Conservation (phyloP, 2,113 vertebrate genomes). For the Garra rufa region DNA sequence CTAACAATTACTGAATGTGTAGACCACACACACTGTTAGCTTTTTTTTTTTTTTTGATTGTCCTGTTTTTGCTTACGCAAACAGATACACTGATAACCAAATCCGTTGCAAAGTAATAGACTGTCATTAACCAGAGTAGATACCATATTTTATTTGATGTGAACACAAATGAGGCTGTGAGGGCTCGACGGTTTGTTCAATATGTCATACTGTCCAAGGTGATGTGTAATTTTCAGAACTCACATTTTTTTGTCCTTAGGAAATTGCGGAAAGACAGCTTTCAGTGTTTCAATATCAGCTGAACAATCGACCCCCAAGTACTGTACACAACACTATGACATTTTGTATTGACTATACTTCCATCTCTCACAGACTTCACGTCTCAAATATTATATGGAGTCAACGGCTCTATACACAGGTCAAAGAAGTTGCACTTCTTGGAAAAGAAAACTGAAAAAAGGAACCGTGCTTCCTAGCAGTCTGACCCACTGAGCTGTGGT, state of each 20-base stretch:
- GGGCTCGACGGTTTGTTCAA: neutral
- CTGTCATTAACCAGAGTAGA: neutral
- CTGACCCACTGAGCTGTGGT: neutral
- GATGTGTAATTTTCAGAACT: neutral
- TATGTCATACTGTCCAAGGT: neutral
- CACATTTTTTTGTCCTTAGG: neutral
- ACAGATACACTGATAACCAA: neutral
- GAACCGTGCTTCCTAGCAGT: neutral
- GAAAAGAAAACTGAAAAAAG: neutral
- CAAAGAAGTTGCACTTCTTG: neutral
- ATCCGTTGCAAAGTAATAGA: neutral
- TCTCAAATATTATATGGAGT: neutral
- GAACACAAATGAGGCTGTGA: neutral
- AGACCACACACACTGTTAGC: neutral
- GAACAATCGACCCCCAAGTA: neutral
- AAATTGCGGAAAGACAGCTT: neutral
- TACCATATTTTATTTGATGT: neutral
- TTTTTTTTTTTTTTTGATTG: neutral
- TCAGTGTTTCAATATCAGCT: neutral
- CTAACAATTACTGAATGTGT: neutral
- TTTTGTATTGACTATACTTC: slow-evolving; percentile 3
- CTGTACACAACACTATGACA: neutral
- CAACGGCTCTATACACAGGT: neutral
- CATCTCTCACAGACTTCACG: neutral
- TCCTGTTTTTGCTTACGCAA: neutral